These are phyloP conservation scores for Steinernema carpocapsae DNA, from an alignment of 2,888 invertebrate species.

Conservation along the genomic window DNA sequence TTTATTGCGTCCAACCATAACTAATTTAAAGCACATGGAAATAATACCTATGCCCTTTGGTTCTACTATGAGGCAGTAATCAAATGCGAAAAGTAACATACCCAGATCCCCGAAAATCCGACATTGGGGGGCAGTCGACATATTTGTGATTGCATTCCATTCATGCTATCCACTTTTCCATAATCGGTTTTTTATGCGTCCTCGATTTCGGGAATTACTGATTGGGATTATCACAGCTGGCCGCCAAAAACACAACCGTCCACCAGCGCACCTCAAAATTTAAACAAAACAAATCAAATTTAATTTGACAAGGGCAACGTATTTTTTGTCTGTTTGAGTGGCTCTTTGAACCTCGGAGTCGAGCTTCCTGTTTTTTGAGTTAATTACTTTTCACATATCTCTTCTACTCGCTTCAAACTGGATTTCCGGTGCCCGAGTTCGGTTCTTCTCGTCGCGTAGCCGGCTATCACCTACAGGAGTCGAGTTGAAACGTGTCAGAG, in stretches of 20 bases:
- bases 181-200: constrained; percentile 20
- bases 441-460: background rate
- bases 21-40: no score
- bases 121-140: no score
- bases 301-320: background rate
- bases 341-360: no score
- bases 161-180: background rate
- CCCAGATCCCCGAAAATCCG: no score
- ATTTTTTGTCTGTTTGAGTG: background rate
- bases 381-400: background rate
- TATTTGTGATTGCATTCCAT: background rate
- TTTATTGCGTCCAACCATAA: no score
- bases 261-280: background rate
- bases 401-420: background rate
- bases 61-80: no score
- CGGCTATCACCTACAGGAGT: background rate
- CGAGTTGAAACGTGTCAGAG: background rate
- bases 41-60: no score
- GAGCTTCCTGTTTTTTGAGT: background rate
- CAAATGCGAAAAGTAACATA: no score
- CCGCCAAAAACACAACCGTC: background rate
- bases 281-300: background rate
- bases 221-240: background rate
- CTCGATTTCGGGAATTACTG: background rate
- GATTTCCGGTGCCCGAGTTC: background rate